Evolutionary conservation across 1,140 invertebrate genomes (phyloP), one percentile per base, ranked within the genome.

Genomic region (Heliconius melpomene): DNA sequence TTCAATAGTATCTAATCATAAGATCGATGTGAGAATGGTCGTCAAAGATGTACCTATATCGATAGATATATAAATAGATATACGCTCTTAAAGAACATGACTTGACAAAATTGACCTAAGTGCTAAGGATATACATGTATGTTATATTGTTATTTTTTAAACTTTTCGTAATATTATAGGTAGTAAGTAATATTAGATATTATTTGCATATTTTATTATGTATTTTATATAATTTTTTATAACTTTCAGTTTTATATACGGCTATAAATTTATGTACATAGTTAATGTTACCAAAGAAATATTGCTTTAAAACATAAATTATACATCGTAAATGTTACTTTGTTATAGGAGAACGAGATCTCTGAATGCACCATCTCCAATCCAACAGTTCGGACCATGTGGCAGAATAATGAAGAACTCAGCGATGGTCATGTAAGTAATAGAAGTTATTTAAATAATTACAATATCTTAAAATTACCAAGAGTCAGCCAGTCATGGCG

Each of bases 331-430:
- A 32, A 36, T 46, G 23, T 81, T 80, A 57, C 3, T 79, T 88
- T 88, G 83, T 97, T 97, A n/a, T 95, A 98, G 98, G 96, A 96
- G 98, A 87, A 98, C 98, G 16, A 96, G 98, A 89, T 98, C 98
- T 84, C 95, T 99, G 86, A 99, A 99, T 95, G 98, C 98, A 20
- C 98, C 98, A 1, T 98, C 97, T 84, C 98, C 98, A 2, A 97
- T 98, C 79, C 98, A 98, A 94, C 98, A 98, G 88, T 99, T 99
- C 94, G 98, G 98, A 96, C 98, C 98, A 96, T 99, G 98, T 95
- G 98, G 98, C 79, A 96, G 98, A 82, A 98, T 99, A 89, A 98
- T 98, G 98, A 98, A 98, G 95, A 98, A 98, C 94, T 98, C 98
- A 3, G 97, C 98, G 23, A 98, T 98, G 97, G 97, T 98, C 90